phyloP scores from a whole-genome alignment of 2,888 invertebrate species.

The Bedellia somnulentella region DNA sequence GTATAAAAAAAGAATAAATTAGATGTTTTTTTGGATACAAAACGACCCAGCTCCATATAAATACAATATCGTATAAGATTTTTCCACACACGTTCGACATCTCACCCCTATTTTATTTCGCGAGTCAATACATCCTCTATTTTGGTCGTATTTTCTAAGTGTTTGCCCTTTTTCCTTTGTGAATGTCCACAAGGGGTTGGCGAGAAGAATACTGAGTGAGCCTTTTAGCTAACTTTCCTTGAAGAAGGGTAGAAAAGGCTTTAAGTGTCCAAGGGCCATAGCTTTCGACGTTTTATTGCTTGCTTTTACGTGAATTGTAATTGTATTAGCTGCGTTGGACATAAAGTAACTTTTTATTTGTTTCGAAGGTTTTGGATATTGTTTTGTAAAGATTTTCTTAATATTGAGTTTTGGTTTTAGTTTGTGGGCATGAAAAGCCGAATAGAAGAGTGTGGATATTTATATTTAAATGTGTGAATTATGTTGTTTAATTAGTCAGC shows the following conservation, averaged over 20 bases:
- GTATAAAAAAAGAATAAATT: too few species aligned
- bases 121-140: slow-evolving; percentile 58
- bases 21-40: too few species aligned
- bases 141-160: slow-evolving; percentile 38
- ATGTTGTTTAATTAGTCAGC: too few species aligned
- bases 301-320: slow-evolving; percentile 34
- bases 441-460: too few species aligned
- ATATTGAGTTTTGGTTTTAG: too few species aligned
- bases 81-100: slow-evolving; percentile 22
- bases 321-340: slow-evolving; percentile 27
- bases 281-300: slow-evolving; percentile 49
- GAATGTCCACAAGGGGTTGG: slow-evolving; percentile 29
- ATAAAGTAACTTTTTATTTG: too few species aligned
- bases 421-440: too few species aligned
- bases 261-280: slow-evolving; percentile 42
- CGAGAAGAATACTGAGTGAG: slow-evolving; percentile 48
- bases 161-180: slow-evolving; percentile 48
- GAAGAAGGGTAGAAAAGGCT: slow-evolving; percentile 8
- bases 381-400: too few species aligned
- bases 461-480: too few species aligned
- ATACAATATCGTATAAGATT: slow-evolving; percentile 17
- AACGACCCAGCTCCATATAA: slow-evolving; percentile 25
- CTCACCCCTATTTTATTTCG: slow-evolving; percentile 52
- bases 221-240: slow-evolving; percentile 18
- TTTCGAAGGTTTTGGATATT: too few species aligned